phyloP scores from a whole-genome alignment of 2,113 vertebrate species.

The Bothrops jararaca region DNA sequence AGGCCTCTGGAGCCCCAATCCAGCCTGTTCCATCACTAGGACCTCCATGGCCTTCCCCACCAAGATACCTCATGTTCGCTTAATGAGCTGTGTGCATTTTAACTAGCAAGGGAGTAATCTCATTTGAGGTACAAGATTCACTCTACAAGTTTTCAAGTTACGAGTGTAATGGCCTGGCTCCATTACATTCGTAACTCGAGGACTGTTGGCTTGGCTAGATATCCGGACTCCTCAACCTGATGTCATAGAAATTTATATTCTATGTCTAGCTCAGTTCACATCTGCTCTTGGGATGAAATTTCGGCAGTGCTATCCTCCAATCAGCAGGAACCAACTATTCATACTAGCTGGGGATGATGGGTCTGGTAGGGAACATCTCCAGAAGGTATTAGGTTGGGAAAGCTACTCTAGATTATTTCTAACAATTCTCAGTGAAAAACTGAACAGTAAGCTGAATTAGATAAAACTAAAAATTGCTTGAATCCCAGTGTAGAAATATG shows the following conservation, averaged over 20 bases:
- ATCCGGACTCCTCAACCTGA: background rate
- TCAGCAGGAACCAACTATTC: background rate
- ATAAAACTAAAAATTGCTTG: background rate
- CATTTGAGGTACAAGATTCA: too few relatives aligned
- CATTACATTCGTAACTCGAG: too few relatives aligned
- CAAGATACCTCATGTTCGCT: too few relatives aligned
- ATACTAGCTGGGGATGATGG: background rate
- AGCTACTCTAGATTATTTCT: background rate
- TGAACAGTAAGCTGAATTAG: background rate
- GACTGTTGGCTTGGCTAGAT: background rate
- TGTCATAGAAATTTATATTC: background rate
- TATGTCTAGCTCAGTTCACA: background rate
- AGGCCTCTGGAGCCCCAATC: too few relatives aligned
- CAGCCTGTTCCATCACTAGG: too few relatives aligned
- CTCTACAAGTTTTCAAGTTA: too few relatives aligned
- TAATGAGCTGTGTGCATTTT: too few relatives aligned
- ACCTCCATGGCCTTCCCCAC: too few relatives aligned
- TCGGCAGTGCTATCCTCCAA: background rate
- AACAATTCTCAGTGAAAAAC: background rate
- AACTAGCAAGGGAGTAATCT: too few relatives aligned
- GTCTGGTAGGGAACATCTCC: background rate
- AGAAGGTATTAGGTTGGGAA: background rate
- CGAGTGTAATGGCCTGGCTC: too few relatives aligned
- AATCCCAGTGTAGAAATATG: background rate
- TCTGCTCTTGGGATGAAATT: background rate